Evolutionary conservation across 2,888 invertebrate genomes (phyloP), one percentile per base, ranked within the genome.

Genomic region (Rosalia funebris): DNA sequence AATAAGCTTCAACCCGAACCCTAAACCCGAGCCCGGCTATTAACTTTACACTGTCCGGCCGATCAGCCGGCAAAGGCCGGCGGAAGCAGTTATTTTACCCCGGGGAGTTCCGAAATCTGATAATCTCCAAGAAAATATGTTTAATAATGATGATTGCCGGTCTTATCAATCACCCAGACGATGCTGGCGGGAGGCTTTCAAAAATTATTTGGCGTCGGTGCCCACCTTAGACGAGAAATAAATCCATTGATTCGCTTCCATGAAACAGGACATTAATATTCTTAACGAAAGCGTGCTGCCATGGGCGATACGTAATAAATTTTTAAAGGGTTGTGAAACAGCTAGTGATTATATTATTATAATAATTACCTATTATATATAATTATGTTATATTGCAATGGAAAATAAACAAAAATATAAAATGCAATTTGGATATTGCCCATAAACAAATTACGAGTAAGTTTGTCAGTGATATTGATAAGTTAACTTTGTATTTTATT

Each of bases 121-220:
- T 70, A 68, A 70, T 70, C 70, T 68, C 65, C 50, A 36, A 57
- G 66, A 63, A 69, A 69, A 68, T 70, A 69, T 66, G 65, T 69
- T 61, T 62, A 62, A 65, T 71, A 66, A 71, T 68, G 68, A 71
- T 68, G 65, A 68, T 68, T 66, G 69, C 56, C 63, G 60, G 60
- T 39, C 59, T 65, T 68, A 71, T 71, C 69, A 63, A 63, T 68
- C 64, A 63, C 52, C 63, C 64, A 45, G 46, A 54, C 58, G 60
- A 42, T 53, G 57, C 41, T 52, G 32, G 54, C 7, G 48, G 57
- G 37, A 12, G 57, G 42, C 25, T 36, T 20, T 36, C 31, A 16
- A 41, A 42, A 50, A 44, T 58, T 20, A 12, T 19, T 39, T n/a
- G 19, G 9, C 25, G 47, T 15, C 17, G 34, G 47, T 34, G 16